Evolutionary conservation across 2,888 invertebrate species (phyloP).

Genomic region (Microchrysa polita): DNA sequence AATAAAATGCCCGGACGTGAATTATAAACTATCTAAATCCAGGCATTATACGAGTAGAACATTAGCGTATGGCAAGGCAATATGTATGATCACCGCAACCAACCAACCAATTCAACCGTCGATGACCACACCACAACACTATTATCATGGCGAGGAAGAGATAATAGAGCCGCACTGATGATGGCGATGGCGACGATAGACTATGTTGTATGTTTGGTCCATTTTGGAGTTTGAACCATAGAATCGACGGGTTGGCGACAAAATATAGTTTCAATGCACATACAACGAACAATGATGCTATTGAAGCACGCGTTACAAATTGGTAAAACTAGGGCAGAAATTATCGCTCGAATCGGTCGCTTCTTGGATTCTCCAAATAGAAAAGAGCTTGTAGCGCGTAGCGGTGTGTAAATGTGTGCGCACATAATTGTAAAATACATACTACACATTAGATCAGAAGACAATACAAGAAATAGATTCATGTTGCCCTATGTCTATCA

Average conservation of each 20-base stretch:
- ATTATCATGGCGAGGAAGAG: slow-evolving; percentile 9
- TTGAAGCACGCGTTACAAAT: not conserved
- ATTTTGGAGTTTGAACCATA: not conserved
- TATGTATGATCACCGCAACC: not conserved
- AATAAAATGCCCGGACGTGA: slow-evolving; percentile 42
- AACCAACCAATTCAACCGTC: not conserved
- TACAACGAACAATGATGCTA: not conserved
- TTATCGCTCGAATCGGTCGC: slow-evolving; percentile 24
- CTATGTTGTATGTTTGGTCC: slow-evolving; percentile 1
- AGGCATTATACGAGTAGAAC: not conserved
- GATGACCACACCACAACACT: not conserved
- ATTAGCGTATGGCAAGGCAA: no score
- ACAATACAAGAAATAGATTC: slow-evolving; percentile 15
- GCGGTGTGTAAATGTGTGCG: not conserved
- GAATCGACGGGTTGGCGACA: not conserved
- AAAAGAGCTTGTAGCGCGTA: no score
- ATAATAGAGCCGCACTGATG: slow-evolving; percentile 14
- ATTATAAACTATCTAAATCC: slow-evolving; percentile 36
- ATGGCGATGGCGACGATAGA: not conserved
- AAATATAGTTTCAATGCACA: not conserved
- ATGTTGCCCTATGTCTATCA: slow-evolving; percentile 15
- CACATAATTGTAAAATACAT: not conserved
- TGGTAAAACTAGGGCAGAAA: slow-evolving; percentile 21
- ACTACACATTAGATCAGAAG: not conserved
- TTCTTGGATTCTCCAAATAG: not conserved